Conservation (phyloP, 2,113 vertebrate genomes). For the Eublepharis macularius region DNA sequence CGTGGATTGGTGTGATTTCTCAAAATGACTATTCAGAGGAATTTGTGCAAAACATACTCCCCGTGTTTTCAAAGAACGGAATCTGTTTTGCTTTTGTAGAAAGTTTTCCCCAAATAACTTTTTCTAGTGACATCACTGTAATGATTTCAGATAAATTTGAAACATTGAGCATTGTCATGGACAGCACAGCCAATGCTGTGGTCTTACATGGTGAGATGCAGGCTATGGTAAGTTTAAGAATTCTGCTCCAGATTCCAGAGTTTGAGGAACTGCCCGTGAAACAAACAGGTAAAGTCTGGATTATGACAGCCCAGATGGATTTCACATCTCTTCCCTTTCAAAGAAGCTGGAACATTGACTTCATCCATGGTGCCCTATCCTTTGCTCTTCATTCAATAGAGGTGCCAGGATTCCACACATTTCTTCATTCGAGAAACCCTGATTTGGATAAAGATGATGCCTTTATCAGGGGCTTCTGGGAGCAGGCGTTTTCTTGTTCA, state of each 20-base stretch:
- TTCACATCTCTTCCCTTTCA: neutral
- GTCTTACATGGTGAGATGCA: neutral
- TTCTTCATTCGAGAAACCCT: neutral
- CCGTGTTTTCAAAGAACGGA: neutral
- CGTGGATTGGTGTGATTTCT: neutral
- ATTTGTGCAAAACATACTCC: neutral
- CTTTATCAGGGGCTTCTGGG: neutral
- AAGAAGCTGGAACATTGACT: neutral
- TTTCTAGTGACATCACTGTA: neutral
- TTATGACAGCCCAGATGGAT: no score
- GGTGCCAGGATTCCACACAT: neutral
- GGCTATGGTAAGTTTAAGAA: neutral
- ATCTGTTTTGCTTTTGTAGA: conserved; percentile 1
- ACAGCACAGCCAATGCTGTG: neutral
- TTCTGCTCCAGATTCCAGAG: neutral
- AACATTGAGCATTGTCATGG: neutral
- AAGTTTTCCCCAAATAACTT: neutral
- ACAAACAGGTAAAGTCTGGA: neutral
- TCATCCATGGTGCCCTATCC: neutral
- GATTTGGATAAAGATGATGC: neutral
- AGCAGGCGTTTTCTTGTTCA: neutral
- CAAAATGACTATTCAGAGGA: no score
- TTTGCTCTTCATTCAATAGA: neutral
- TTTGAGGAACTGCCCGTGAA: neutral
- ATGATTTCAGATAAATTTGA: neutral